phyloP scores from a whole-genome alignment of 2,113 vertebrate genomes.

The Sclerurus mexicanus region DNA sequence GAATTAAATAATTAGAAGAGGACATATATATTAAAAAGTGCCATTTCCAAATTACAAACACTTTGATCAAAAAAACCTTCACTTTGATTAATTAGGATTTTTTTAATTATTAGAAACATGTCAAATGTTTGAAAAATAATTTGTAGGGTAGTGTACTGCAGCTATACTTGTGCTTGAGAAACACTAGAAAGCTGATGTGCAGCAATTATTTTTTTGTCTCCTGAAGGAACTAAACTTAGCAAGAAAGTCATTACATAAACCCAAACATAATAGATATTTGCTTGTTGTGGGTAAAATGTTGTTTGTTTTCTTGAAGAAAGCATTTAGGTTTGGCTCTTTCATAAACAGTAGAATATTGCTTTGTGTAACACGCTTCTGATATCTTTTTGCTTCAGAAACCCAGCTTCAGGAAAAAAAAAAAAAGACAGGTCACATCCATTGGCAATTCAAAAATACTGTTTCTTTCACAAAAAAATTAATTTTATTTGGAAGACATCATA shows the following conservation, averaged over 20 bases:
- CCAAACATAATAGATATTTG: not conserved
- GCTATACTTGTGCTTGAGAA: constrained; percentile 15
- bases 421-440: not conserved
- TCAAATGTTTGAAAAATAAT: constrained; percentile 27
- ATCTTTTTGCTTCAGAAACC: not conserved
- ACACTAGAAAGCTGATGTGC: not conserved
- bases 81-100: not conserved
- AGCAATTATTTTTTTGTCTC: constrained; percentile 44
- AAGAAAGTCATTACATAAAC: constrained; percentile 28
- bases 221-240: not conserved
- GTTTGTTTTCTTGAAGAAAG: not conserved
- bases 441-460: not conserved
- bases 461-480: not conserved
- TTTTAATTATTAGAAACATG: not conserved
- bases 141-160: not conserved
- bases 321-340: not conserved
- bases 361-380: not conserved
- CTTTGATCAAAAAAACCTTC: not conserved
- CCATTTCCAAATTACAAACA: not conserved
- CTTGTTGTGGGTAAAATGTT: not conserved
- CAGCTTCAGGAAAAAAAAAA: not conserved
- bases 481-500: not conserved
- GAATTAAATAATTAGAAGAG: not conserved
- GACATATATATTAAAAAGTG: not conserved
- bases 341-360: not conserved